Base-by-base conservation (phyloP, 37 sponge, comb jelly and placozoan genomes). In the Geodia barretti region DNA sequence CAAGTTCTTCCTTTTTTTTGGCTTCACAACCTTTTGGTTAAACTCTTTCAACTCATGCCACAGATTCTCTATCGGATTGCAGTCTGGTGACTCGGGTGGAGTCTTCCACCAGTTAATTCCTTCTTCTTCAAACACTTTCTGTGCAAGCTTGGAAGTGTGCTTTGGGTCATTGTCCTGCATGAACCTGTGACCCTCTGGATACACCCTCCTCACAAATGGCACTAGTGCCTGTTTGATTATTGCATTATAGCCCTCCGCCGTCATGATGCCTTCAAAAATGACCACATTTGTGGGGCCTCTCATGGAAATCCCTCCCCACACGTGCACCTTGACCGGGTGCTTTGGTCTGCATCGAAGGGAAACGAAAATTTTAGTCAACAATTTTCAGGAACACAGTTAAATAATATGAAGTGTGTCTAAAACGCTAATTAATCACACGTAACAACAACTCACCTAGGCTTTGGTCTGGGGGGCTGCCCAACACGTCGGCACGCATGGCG, bases 181-280 rank as follows among this genome's bases (percentile, higher is more conserved):
- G 65, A 78, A 64, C 1, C 78, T 32, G 34, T 64, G 78, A n/a
- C n/a, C 43, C 35, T 25, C 67, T 65, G 78, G 66, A 38, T 61
- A 83, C 21, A 0, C 30, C 37, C 38, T 38, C 32, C 60, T 20
- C 20, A 83, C 32, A 4, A 83, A 75, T 4, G 75, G 75, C 17
- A 75, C 47, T 11, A 81, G 73, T 43, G 58, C 29, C 32, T 29
- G 33, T 24, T 31, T 8, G 32, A 73, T 11, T 28, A 74, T 61
- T 26, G n/a, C 30, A 39, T 40, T 24, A 21, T 26, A 74, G 20
- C 37, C 24, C 21, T n/a, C 35, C 7, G 80, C 70, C 28, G 68
- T 68, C 80, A 80, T 80, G 11, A 41, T 80, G 24, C 71, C 80
- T 47, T 68, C 71, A 69, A 68, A 80, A 24, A 80, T 80, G 41